These are phyloP conservation scores for Aphis gossypii DNA, from an alignment of 1,140 invertebrate species.

Conservation along the genomic window DNA sequence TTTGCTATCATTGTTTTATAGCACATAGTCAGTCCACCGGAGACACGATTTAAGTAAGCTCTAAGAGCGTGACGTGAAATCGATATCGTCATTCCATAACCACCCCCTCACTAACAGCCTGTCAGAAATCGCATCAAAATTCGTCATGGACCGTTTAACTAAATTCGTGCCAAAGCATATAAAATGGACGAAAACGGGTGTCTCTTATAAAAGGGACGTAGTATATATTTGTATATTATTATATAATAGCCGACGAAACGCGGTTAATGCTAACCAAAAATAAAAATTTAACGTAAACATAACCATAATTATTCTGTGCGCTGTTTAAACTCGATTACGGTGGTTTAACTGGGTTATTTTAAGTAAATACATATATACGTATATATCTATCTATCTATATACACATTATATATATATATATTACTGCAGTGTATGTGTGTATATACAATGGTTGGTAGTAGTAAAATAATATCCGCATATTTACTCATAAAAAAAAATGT, in stretches of 20 bases:
- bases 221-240: background rate
- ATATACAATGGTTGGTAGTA: background rate
- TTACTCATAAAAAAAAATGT: background rate
- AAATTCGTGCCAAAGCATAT: background rate
- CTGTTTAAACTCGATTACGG: background rate
- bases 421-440: background rate
- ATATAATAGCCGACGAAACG: background rate
- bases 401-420: background rate
- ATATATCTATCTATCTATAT: background rate
- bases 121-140: slow-evolving; percentile 37
- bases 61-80: slow-evolving; percentile 41
- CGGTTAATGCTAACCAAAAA: slow-evolving; percentile 1
- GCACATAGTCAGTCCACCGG: background rate
- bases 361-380: background rate
- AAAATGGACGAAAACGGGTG: background rate
- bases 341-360: background rate
- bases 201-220: background rate
- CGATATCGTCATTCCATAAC: background rate
- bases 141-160: slow-evolving; percentile 15
- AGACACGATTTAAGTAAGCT: slow-evolving; percentile 47
- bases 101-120: background rate
- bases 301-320: background rate
- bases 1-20: slow-evolving; percentile 24
- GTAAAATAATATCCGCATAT: slow-evolving; percentile 5
- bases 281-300: background rate